Percentiles rank a stretch among this genome's conserved stretches.
These are phyloP conservation scores for Holocentrus rufus DNA, from an alignment of 2,797 vertebrate species.

Conservation along the genomic window DNA sequence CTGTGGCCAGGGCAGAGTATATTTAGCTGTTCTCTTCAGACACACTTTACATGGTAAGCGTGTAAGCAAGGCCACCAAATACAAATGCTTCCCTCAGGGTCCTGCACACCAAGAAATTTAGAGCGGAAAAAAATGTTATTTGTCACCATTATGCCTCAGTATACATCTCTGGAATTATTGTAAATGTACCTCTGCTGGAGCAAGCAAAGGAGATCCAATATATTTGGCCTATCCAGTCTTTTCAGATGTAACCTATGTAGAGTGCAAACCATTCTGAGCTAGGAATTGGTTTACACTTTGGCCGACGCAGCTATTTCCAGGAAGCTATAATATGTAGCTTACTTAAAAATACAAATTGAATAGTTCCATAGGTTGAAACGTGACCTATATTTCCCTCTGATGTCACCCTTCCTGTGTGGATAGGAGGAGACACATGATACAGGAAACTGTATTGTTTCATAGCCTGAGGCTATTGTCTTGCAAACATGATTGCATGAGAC, in stretches of 20 bases:
- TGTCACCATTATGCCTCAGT: neutral
- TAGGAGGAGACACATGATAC: slow-evolving; percentile 13
- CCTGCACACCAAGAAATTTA: slow-evolving; percentile 15
- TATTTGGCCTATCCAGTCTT: neutral
- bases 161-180: too few species aligned
- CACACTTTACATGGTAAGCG: slow-evolving; percentile 73
- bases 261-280: neutral
- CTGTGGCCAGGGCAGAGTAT: slow-evolving; percentile 71
- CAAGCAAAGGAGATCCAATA: neutral
- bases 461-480: slow-evolving; percentile 7
- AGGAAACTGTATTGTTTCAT: slow-evolving; percentile 4
- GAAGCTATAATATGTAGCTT: neutral
- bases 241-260: neutral
- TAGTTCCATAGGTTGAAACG: slow-evolving; percentile 14
- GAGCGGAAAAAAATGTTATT: slow-evolving; percentile 8
- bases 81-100: slow-evolving; percentile 23
- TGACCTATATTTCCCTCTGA: neutral
- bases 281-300: neutral
- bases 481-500: slow-evolving; percentile 19
- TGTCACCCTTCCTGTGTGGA: neutral
- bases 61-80: slow-evolving; percentile 40
- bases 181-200: neutral
- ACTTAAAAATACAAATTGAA: slow-evolving; percentile 8
- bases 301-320: neutral
- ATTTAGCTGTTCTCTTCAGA: slow-evolving; percentile 80